These are phyloP conservation scores for Pheosia gnoma DNA, from an alignment of 2,888 invertebrate species.

Conservation along the genomic window DNA sequence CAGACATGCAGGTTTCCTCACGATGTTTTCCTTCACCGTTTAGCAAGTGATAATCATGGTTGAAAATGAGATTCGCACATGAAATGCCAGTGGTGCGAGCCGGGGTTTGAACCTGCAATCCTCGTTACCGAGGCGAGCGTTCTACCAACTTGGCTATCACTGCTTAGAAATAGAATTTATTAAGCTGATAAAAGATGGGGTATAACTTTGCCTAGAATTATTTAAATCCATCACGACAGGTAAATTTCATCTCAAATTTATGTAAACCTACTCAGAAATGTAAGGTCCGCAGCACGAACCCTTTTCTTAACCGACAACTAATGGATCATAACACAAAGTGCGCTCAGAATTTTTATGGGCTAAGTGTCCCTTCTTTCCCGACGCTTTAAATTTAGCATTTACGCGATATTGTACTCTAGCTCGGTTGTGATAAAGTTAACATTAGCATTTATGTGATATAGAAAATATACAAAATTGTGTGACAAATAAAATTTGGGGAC, in stretches of 20 bases:
- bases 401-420: slow-evolving; percentile 4
- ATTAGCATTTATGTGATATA: slow-evolving; percentile 4
- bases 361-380: slow-evolving; percentile 14
- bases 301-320: slow-evolving; percentile 36
- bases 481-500: not conserved
- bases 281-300: slow-evolving; percentile 26
- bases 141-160: no score
- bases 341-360: slow-evolving; percentile 25
- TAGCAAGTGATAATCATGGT: no score
- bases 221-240: not conserved
- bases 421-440: slow-evolving; percentile 7
- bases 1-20: no score
- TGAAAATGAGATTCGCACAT: no score
- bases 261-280: slow-evolving; percentile 29
- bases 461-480: slow-evolving; percentile 4
- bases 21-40: no score
- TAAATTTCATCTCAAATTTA: slow-evolving; percentile 17
- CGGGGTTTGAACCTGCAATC: no score
- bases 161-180: no score
- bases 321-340: slow-evolving; percentile 37
- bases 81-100: no score
- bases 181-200: not conserved
- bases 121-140: no score
- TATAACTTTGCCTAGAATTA: not conserved
- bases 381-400: slow-evolving; percentile 10